Conservation (phyloP, 2,888 invertebrate species). For the Aphidoletes aphidimyza region DNA sequence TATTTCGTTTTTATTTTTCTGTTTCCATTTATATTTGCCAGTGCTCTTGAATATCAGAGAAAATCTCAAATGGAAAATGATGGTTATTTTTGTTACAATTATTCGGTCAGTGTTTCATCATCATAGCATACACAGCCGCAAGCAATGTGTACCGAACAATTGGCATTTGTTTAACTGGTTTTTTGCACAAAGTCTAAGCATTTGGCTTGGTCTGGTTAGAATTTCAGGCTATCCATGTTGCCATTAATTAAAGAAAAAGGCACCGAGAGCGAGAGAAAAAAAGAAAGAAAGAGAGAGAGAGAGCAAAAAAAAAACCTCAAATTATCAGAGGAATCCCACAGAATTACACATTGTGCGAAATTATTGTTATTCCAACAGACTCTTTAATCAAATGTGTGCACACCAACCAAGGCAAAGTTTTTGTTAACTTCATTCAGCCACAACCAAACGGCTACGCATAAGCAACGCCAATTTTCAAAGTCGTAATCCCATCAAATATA, state of each 20-base stretch:
- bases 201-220: too few relatives aligned
- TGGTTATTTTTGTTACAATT: too few relatives aligned
- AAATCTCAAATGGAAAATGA: too few relatives aligned
- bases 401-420: neutral
- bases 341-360: too few relatives aligned
- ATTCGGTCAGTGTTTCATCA: too few relatives aligned
- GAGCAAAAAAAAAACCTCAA: neutral
- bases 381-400: neutral
- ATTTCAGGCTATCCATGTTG: too few relatives aligned
- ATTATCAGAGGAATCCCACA: too few relatives aligned
- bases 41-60: neutral
- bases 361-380: neutral
- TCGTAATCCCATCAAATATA: neutral
- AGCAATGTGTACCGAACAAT: too few relatives aligned
- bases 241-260: too few relatives aligned
- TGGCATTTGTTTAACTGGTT: too few relatives aligned
- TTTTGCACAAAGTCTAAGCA: too few relatives aligned
- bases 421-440: neutral
- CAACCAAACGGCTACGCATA: neutral
- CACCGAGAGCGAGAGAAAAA: neutral
- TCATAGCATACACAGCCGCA: too few relatives aligned
- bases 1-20: neutral
- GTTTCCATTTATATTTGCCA: neutral
- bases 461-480: neutral
- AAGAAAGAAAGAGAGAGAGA: neutral